Conservation (phyloP, 2,113 vertebrate genomes). For the Nothocercus julius region DNA sequence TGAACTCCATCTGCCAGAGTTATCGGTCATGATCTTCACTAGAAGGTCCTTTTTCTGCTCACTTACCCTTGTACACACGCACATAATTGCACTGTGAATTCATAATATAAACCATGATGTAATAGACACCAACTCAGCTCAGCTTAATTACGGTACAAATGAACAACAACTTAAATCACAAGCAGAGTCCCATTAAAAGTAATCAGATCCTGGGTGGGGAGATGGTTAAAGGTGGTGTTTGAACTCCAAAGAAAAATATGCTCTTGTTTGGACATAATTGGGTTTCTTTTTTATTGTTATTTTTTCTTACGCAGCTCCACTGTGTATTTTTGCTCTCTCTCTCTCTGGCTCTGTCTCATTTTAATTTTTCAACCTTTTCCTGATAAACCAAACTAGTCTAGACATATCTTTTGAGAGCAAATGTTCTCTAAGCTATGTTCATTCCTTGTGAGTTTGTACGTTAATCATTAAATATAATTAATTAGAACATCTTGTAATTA, state of each 20-base stretch:
- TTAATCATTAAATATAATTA: slow-evolving; percentile 79
- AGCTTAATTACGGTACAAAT: slow-evolving; percentile 74
- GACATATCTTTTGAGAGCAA: slow-evolving; percentile 74
- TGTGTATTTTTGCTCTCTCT: slow-evolving; percentile 45
- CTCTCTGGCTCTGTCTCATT: slow-evolving; percentile 29
- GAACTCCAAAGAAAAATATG: slow-evolving; percentile 67
- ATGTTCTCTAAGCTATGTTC: slow-evolving; percentile 69
- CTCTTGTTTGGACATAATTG: slow-evolving; percentile 67
- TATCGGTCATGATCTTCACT: slow-evolving; percentile 54
- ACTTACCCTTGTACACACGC: slow-evolving; percentile 59
- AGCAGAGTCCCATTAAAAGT: slow-evolving; percentile 72
- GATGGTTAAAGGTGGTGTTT: slow-evolving; percentile 63
- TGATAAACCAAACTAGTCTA: slow-evolving; percentile 73
- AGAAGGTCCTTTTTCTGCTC: slow-evolving; percentile 68
- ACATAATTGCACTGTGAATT: slow-evolving; percentile 68
- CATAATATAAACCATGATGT: slow-evolving; percentile 73
- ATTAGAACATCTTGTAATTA: slow-evolving; percentile 78
- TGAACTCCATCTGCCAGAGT: background rate
- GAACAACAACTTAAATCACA: slow-evolving; percentile 75
- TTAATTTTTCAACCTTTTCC: slow-evolving; percentile 71
- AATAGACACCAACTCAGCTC: slow-evolving; percentile 69
- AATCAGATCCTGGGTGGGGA: slow-evolving; percentile 75
- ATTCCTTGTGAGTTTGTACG: slow-evolving; percentile 73
- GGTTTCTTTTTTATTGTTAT: slow-evolving; percentile 65
- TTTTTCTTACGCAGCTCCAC: slow-evolving; percentile 32